Evolutionary conservation across 2,888 invertebrate species (phyloP).

Genomic region (Pammene fasciana): DNA sequence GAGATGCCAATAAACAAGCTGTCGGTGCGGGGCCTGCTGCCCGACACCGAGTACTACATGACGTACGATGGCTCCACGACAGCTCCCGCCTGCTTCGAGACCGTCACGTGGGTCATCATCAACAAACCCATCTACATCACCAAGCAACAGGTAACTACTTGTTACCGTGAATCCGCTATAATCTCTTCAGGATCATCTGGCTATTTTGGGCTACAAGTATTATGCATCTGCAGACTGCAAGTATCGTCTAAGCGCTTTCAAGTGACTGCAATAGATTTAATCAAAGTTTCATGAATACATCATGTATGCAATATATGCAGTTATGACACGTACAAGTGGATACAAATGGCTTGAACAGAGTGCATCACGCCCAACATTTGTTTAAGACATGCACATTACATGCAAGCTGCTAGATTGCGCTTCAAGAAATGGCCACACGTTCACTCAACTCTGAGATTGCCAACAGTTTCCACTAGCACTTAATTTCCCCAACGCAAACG

Average conservation of each 20-base stretch:
- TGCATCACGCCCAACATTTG: slow-evolving; percentile 29
- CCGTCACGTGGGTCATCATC: slow-evolving; percentile 98
- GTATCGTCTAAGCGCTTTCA: too few relatives aligned
- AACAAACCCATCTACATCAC: slow-evolving; percentile 99
- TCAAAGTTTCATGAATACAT: too few relatives aligned
- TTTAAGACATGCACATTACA: slow-evolving; percentile 18
- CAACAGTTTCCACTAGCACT: slow-evolving; percentile 76
- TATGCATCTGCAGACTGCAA: too few relatives aligned
- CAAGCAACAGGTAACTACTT: slow-evolving; percentile 92
- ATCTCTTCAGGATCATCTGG: too few relatives aligned
- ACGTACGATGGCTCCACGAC: slow-evolving; percentile 99
- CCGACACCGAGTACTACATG: slow-evolving; percentile 98
- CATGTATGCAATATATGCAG: neutral
- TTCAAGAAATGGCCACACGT: slow-evolving; percentile 59
- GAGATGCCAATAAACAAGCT: slow-evolving; percentile 92
- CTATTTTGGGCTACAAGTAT: too few relatives aligned
- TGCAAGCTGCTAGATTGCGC: slow-evolving; percentile 54
- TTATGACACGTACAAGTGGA: slow-evolving; percentile 13
- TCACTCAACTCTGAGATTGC: slow-evolving; percentile 69
- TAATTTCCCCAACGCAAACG: slow-evolving; percentile 80
- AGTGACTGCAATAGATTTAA: too few relatives aligned
- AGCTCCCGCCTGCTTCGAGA: slow-evolving; percentile 98
- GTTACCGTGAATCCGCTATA: too few relatives aligned
- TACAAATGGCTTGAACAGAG: slow-evolving; percentile 15
- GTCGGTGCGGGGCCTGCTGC: slow-evolving; percentile 93